Conservation (phyloP, 2,797 vertebrate species). For the Enteromius afrohamiltoni region DNA sequence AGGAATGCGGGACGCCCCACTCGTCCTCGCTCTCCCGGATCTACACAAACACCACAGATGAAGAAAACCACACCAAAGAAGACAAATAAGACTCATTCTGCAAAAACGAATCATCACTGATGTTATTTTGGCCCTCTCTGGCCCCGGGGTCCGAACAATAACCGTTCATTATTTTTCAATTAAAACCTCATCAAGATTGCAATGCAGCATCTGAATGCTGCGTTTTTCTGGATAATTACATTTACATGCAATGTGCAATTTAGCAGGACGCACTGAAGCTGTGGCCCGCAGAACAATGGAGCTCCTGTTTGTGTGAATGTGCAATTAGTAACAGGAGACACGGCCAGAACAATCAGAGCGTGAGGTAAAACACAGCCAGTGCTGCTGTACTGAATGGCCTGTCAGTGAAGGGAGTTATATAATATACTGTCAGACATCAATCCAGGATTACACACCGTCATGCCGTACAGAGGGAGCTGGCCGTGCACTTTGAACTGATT, state of each 20-base stretch:
- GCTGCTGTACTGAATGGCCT: neutral
- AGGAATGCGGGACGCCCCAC: slow-evolving; percentile 95
- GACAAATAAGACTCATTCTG: neutral
- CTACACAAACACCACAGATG: slow-evolving; percentile 70
- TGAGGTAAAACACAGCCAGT: neutral
- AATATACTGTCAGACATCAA: too few relatives aligned
- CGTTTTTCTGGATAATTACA: neutral
- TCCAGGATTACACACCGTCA: slow-evolving; percentile 86
- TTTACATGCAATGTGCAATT: neutral
- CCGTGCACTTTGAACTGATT: slow-evolving; percentile 98
- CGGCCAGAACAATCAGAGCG: neutral
- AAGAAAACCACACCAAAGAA: neutral
- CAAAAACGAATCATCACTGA: neutral
- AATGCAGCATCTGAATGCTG: neutral
- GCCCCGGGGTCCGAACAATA: neutral
- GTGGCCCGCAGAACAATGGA: neutral
- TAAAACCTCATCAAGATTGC: neutral
- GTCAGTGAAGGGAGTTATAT: neutral
- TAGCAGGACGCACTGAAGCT: neutral
- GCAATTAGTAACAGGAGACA: slow-evolving; percentile 7
- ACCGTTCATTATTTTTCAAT: neutral
- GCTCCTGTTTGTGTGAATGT: slow-evolving; percentile 7
- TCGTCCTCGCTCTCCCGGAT: slow-evolving; percentile 95
- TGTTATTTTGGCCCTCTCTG: neutral
- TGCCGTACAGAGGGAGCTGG: slow-evolving; percentile 89